Conservation (phyloP, 1,140 invertebrate genomes). For the Drosophila insularis region DNA sequence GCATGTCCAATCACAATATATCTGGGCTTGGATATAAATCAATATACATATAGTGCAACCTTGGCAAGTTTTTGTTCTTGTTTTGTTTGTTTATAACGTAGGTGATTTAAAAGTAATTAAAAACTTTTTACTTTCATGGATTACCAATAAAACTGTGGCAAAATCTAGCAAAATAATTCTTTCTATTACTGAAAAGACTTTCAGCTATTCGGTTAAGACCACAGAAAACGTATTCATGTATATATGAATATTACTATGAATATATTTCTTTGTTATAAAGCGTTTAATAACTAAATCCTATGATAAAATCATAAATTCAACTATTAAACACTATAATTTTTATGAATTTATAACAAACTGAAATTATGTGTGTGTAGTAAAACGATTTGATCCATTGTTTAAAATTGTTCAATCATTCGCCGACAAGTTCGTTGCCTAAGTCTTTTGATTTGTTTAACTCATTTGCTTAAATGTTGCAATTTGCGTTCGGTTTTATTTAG, state of each 20-base stretch:
- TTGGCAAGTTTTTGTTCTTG: not conserved
- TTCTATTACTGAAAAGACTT: too few relatives aligned
- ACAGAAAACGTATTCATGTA: too few relatives aligned
- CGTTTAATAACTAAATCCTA: too few relatives aligned
- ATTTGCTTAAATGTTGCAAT: constrained; percentile 16
- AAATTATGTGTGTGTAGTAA: not conserved
- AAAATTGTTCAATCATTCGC: not conserved
- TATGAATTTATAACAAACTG: not conserved
- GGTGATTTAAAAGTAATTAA: too few relatives aligned
- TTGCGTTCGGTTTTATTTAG: not conserved
- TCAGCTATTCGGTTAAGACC: too few relatives aligned
- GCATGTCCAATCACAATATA: not conserved
- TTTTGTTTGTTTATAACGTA: not conserved
- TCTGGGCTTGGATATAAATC: too few relatives aligned
- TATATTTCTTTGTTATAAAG: too few relatives aligned
- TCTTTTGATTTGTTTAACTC: constrained; percentile 36
- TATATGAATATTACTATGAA: too few relatives aligned
- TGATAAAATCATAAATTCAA: not conserved
- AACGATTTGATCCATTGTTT: not conserved
- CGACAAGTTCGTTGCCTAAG: constrained; percentile 43
- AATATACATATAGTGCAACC: not conserved
- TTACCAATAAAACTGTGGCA: too few relatives aligned
- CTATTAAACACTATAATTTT: not conserved
- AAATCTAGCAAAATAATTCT: too few relatives aligned
- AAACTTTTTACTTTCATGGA: too few relatives aligned